Percentiles rank a stretch among this genome's conserved stretches.
Evolutionary conservation across 2,888 invertebrate species (phyloP).

Genomic region (Metallyticus violacea): DNA sequence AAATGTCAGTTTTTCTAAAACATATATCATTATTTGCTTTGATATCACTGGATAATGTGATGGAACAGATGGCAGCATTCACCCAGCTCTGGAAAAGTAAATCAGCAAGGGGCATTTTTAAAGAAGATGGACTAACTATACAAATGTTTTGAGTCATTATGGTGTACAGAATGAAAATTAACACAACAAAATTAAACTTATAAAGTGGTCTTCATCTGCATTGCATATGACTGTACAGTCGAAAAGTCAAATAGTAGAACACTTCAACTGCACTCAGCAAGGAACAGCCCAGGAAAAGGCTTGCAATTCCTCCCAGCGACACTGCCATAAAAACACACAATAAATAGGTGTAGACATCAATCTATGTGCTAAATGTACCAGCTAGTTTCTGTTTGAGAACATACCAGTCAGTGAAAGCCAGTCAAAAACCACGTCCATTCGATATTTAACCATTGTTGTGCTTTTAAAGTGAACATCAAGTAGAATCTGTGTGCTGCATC

Average conservation of each 20-base stretch:
- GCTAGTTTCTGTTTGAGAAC: not conserved
- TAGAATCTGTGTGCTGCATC: not conserved
- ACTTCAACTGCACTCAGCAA: not conserved
- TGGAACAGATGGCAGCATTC: no score
- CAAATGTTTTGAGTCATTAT: no score
- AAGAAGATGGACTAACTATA: no score
- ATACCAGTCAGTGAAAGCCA: conserved; percentile 27
- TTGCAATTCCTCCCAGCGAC: not conserved
- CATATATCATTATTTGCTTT: no score
- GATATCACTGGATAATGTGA: no score
- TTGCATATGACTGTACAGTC: no score
- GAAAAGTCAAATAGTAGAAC: not conserved
- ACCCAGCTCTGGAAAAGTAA: no score
- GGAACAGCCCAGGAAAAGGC: not conserved
- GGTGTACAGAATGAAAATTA: no score
- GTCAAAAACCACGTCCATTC: conserved; percentile 26
- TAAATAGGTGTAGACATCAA: not conserved
- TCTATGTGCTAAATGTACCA: not conserved
- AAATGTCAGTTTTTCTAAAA: not conserved
- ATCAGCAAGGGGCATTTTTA: no score
- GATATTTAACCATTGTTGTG: conserved; percentile 10
- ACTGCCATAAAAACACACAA: not conserved
- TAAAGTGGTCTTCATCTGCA: no score
- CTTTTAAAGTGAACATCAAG: conserved; percentile 27
- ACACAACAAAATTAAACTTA: no score